A percentile compares a stretch with the other conserved stretches of the same genome.
phyloP scores from a whole-genome alignment of 2,113 vertebrate species.

The Gila orcuttii region DNA sequence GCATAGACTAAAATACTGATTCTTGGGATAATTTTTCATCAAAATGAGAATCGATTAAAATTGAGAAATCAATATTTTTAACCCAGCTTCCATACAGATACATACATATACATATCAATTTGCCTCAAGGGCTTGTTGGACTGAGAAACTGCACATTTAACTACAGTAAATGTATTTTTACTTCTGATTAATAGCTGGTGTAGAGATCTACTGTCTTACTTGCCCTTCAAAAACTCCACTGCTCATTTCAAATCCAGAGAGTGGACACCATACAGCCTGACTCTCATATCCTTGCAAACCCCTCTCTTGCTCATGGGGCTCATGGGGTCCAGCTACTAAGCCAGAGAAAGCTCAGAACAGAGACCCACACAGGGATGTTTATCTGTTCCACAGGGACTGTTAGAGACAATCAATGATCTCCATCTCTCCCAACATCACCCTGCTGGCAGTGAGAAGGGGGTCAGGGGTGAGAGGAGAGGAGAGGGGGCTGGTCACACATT shows the following conservation, averaged over 20 bases:
- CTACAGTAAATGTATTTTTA: no score
- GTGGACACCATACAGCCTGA: not conserved
- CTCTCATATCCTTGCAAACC: not conserved
- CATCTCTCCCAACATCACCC: slow-evolving; percentile 54
- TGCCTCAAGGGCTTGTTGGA: not conserved
- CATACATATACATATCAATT: not conserved
- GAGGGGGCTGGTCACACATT: slow-evolving; percentile 55
- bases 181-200: not conserved
- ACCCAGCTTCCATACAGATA: no score
- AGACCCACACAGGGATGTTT: slow-evolving; percentile 36
- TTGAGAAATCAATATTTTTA: no score
- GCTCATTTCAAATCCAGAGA: not conserved
- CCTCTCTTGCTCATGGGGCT: not conserved
- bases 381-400: slow-evolving; percentile 43
- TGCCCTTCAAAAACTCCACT: not conserved
- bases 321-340: slow-evolving; percentile 31
- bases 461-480: slow-evolving; percentile 52
- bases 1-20: no score
- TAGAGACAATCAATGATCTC: slow-evolving; percentile 41
- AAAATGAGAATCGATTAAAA: no score
- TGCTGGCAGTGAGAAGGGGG: slow-evolving; percentile 48
- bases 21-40: no score
- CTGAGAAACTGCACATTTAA: no score
- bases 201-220: not conserved
- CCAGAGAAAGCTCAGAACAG: slow-evolving; percentile 26